Base-by-base conservation (phyloP, 1,140 invertebrate species). In the Leptestheria dahalacensis region DNA sequence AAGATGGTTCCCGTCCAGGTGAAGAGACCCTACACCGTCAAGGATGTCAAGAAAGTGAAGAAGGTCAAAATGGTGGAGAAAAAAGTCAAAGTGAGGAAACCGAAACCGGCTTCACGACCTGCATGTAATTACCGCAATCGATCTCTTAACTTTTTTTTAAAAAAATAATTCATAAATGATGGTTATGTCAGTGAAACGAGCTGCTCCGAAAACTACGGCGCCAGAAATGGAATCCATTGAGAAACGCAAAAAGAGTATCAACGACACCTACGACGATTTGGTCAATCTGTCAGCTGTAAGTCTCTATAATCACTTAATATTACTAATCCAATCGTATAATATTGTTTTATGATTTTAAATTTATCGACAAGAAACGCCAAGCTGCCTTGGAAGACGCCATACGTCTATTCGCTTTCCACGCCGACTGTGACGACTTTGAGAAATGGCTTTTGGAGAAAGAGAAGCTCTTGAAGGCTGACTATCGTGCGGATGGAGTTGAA, bases 401-500 rank as follows among this genome's bases (percentile, higher is more conserved):
- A 59, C 81, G 88, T 63, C 74, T 98, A 18, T 97, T 91, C 71
- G 85, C 84, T 28, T 97, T 97, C 76, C 94, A 93, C 71, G 80
- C 86, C 18, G 93, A 98, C 69, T 98, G 94, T 74, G 91, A 97
- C 68, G 92, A 96, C 70, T 96, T 98, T 71, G 93, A 97, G 72
- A 84, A 85, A 64, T 98, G 95, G 95, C 94, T 97, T 68, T 86
- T 85, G 66, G 93, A 97, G 60, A 97, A 94, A 69, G 90, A 95
- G 71, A 85, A 87, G 67, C 79, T 94, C 71, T 74, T 97, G 24
- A 76, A 84, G 48, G 79, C 84, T 11, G 88, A 93, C 60, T 91
- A 96, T 64, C 80, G 81, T 11, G 77, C 82, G 12, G 89, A 93
- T 62, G 89, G 85, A 66, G 91, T 97, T 18, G 90, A 95, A 67